A percentile compares a stretch with the other conserved stretches of the same genome.
These are phyloP conservation scores for Cryptophagus acutangulus DNA, from an alignment of 2,888 invertebrate species.

Conservation along the genomic window DNA sequence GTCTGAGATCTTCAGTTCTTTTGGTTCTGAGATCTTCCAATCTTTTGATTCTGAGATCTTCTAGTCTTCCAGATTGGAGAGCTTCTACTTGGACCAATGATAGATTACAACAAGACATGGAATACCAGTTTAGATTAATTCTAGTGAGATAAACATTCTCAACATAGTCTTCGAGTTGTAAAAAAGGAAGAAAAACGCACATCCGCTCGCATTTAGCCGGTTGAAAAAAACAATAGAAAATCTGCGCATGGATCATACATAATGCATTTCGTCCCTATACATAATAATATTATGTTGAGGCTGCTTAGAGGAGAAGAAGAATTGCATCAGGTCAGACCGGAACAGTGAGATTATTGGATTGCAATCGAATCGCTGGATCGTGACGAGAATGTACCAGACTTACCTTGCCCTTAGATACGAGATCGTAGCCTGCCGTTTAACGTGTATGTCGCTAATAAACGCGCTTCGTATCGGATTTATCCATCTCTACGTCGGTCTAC, in stretches of 20 bases:
- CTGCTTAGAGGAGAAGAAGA: slow-evolving; percentile 43
- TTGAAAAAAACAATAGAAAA: slow-evolving; percentile 45
- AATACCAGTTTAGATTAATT: slow-evolving; percentile 34
- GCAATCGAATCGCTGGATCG: slow-evolving; percentile 44
- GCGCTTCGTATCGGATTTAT: slow-evolving; percentile 20
- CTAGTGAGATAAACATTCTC: slow-evolving; percentile 33
- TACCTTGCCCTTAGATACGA: slow-evolving; percentile 40
- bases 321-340: slow-evolving; percentile 44
- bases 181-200: slow-evolving; percentile 32
- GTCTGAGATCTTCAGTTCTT: no score
- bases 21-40: no score
- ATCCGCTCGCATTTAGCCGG: slow-evolving; percentile 37
- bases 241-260: slow-evolving; percentile 37
- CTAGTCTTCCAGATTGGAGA: no score
- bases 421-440: slow-evolving; percentile 8
- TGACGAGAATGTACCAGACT: slow-evolving; percentile 42
- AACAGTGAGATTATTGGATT: slow-evolving; percentile 51
- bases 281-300: slow-evolving; percentile 34
- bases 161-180: slow-evolving; percentile 25
- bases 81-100: no score
- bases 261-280: slow-evolving; percentile 38
- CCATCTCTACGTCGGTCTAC: slow-evolving; percentile 18
- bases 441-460: slow-evolving; percentile 16
- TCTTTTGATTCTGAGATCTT: no score
- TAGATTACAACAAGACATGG: no score